phyloP scores from a whole-genome alignment of 2,888 invertebrate genomes.

The Drosophila stalkeri region DNA sequence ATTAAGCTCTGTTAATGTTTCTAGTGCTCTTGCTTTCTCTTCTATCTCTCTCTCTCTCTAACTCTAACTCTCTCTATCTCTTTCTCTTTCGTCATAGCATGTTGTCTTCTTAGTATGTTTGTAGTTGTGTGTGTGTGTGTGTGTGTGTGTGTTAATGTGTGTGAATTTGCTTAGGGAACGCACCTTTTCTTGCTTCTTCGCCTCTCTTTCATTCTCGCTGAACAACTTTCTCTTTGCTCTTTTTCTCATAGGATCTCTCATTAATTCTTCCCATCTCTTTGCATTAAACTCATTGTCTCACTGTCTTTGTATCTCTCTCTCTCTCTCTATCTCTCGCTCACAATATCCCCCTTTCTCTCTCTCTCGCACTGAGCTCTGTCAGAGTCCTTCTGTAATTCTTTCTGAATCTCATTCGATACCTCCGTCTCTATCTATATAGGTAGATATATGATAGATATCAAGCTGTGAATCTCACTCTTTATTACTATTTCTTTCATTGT shows the following conservation, averaged over 20 bases:
- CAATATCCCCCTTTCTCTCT: not conserved
- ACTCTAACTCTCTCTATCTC: not conserved
- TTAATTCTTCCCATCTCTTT: not conserved
- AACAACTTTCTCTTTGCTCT: not conserved
- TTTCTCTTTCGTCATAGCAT: slow-evolving; percentile 19
- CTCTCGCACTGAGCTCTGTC: no score
- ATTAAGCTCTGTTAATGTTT: not conserved
- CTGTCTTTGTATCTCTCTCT: not conserved
- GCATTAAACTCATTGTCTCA: not conserved
- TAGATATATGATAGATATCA: no score
- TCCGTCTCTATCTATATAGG: not conserved
- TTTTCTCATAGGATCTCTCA: not conserved
- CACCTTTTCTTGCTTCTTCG: not conserved
- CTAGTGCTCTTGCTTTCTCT: not conserved
- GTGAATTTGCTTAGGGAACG: not conserved
- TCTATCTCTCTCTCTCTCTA: not conserved
- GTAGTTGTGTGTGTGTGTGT: slow-evolving; percentile 3
- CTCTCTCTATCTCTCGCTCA: not conserved
- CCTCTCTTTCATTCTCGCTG: not conserved
- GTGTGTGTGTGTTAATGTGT: slow-evolving; percentile 1
- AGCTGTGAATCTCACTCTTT: not conserved
- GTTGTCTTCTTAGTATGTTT: slow-evolving; percentile 10
- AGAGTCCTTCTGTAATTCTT: not conserved
- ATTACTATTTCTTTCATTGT: no score
- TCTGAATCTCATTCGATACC: not conserved